Evolutionary conservation across 2,888 invertebrate genomes (phyloP), one percentile per base, ranked within the genome.

Genomic region (Priapulus caudatus): DNA sequence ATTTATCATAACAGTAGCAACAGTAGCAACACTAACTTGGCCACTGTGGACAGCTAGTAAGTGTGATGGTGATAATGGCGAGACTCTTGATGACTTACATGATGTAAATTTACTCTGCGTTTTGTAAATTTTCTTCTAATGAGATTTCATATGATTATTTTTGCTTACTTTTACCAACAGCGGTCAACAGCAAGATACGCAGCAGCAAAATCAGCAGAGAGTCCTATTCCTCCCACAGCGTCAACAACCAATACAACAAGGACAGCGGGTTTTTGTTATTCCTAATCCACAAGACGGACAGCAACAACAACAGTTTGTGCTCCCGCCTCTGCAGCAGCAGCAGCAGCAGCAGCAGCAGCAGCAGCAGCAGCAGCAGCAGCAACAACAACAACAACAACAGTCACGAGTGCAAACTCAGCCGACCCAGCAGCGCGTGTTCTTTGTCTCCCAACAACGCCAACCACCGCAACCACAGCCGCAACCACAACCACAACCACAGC

Each of bases 311-410:
- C 33, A 33, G 33, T n/a, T n/a, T n/a, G 33, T 10, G n/a, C 33
- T 10, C 10, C 33, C 10, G n/a, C 33, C 10, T 10, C 33, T 10
- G 33, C 33, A 33, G n/a, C 33, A n/a, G n/a, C 33, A 10, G n/a
- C 33, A 33, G 33, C 33, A 33, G 33, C 33, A 33, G n/a, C 33
- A 10, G n/a, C 33, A 10, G 33, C 33, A 33, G 33, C 33, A 33
- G n/a, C 33, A 33, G n/a, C 33, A 33, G n/a, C 33, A 33, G 33
- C 33, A 33, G 33, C 33, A 33, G 33, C n/a, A 10, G 33, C 33
- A 33, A 33, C 33, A 33, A 33, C 33, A 33, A 33, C 33, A 33
- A 33, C 33, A 33, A 33, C 33, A 33, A n/a, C 33, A 33, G 33
- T n/a, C 10, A n/a, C 33, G 10, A n/a, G 10, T 33, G 33, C 33